Base-by-base conservation (phyloP, 2,888 invertebrate species). In the Aspidiotus rigidus region DNA sequence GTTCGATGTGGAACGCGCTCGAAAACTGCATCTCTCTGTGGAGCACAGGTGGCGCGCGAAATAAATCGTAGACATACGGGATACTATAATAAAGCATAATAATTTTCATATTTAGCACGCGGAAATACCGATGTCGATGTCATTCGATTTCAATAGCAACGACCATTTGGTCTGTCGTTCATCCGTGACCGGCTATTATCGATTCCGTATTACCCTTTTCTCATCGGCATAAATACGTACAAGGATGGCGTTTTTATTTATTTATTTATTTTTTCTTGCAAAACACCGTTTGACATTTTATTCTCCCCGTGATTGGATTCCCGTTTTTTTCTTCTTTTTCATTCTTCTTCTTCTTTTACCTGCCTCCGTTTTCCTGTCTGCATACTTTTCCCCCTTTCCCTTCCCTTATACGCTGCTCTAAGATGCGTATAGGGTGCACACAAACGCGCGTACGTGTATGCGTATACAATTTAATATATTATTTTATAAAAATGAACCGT, bases 401-500 rank as follows among this genome's bases (percentile, higher is more conserved):
- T n/a, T n/a, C n/a, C n/a, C n/a, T n/a, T n/a, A n/a, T n/a, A n/a
- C n/a, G n/a, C n/a, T 28, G 28, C 28, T 28, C 28, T 28, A 28
- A 28, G 28, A 28, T 28, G 28, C 28, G 28, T 28, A 28, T 28
- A 28, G 28, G 28, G 28, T 28, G 28, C 28, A 5, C 28, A 28
- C 5, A 28, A 28, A 28, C 28, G 28, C 28, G 28, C 28, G 28
- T 28, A 28, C 28, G 28, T 28, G 28, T 28, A 28, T 28, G 28
- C 28, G 28, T 28, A 28, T 28, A 28, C 49, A 49, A n/a, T 13
- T 49, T n/a, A 56, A 56, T 59, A 16, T 39, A 39, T 59, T 59
- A 10, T 28, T 39, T 28, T 59, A 59, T 28, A 28, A 41, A 62
- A n/a, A 62, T 42, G 42, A 62, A 62, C 62, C 40, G 42, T 62